These are phyloP conservation scores for Drosophila subquinaria DNA, from an alignment of 2,888 invertebrate genomes.

Conservation along the genomic window DNA sequence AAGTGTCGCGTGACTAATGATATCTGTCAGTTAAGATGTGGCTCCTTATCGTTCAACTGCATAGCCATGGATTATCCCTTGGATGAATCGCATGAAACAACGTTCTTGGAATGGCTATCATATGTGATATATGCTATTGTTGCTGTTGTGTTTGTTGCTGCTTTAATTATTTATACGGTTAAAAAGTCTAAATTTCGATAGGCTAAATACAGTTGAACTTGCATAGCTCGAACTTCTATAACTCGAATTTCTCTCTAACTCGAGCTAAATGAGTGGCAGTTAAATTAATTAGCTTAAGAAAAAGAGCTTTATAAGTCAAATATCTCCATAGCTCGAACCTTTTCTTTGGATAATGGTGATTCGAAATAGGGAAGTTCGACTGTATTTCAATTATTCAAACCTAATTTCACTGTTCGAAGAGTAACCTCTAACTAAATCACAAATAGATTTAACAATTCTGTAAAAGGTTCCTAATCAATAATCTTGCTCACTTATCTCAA, in stretches of 20 bases:
- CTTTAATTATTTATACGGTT: not conserved
- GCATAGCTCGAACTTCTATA: too few relatives aligned
- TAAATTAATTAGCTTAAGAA: not conserved
- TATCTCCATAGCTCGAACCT: too few relatives aligned
- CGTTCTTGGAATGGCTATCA: not conserved
- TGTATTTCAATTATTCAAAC: not conserved
- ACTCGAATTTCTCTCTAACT: too few relatives aligned
- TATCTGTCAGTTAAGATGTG: constrained; percentile 25
- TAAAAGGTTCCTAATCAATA: not conserved
- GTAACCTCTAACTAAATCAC: not conserved
- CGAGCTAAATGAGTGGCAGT: not conserved
- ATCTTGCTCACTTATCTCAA: not conserved
- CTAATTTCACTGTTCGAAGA: not conserved
- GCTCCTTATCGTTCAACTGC: constrained; percentile 12
- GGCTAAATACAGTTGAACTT: too few relatives aligned
- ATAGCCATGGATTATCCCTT: constrained; percentile 4
- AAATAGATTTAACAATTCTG: not conserved
- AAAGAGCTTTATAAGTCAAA: too few relatives aligned
- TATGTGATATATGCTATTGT: not conserved
- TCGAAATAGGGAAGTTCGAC: too few relatives aligned
- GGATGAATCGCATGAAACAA: not conserved
- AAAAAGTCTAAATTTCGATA: not conserved
- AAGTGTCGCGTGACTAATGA: not conserved
- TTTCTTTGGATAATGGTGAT: too few relatives aligned
- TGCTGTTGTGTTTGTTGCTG: not conserved